Percentiles rank a stretch among this genome's conserved stretches.
Conservation (phyloP, 2,797 vertebrate genomes). For the Microtus californicus region DNA sequence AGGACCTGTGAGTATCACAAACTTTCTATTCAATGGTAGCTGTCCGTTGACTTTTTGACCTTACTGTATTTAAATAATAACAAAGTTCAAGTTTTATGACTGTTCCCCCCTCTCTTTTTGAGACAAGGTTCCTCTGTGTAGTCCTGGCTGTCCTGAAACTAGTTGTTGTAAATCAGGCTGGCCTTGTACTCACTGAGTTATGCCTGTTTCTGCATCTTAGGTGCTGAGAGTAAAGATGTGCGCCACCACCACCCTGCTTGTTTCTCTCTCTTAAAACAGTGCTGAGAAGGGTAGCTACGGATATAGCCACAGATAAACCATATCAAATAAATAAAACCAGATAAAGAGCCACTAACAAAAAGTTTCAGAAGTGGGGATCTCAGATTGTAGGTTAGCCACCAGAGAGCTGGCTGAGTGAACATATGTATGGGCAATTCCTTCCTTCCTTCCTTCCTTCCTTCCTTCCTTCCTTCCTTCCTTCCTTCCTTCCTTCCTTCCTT, state of each 20-base stretch:
- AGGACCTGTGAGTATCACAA: neutral
- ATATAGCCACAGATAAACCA: neutral
- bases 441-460: too few relatives aligned
- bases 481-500: too few relatives aligned
- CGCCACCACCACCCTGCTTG: too few relatives aligned
- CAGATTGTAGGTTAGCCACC: neutral
- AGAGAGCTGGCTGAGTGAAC: neutral
- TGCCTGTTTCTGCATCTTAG: too few relatives aligned
- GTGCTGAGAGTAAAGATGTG: too few relatives aligned
- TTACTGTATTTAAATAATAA: neutral
- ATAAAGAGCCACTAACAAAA: neutral
- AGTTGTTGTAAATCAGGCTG: too few relatives aligned
- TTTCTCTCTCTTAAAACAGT: slow-evolving; percentile 10
- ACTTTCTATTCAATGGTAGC: neutral
- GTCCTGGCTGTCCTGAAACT: too few relatives aligned
- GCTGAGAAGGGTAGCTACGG: neutral
- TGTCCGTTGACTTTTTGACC: neutral
- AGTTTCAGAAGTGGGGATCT: neutral
- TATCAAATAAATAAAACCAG: neutral
- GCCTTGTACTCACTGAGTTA: too few relatives aligned
- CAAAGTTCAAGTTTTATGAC: neutral
- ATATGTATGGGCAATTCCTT: too few relatives aligned
- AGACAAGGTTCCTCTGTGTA: too few relatives aligned
- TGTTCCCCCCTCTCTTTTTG: neutral
- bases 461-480: neutral